These are phyloP conservation scores for Oopsacas minuta DNA, from an alignment of 37 sponge, comb jelly and placozoan species.

Conservation along the genomic window DNA sequence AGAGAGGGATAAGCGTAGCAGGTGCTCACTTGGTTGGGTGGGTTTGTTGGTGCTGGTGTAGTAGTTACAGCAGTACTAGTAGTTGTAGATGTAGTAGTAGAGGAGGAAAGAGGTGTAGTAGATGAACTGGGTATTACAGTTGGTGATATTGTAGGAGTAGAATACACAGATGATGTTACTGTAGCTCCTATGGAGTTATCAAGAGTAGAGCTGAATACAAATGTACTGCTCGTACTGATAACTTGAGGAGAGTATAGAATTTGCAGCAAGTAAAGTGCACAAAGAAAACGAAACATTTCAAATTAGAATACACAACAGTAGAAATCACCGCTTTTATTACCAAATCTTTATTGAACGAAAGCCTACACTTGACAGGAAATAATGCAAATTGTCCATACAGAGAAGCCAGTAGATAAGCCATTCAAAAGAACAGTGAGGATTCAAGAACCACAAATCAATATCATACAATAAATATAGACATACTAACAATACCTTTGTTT, in stretches of 20 bases:
- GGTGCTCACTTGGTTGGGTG: not conserved
- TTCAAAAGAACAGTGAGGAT: not conserved
- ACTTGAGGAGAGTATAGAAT: not conserved
- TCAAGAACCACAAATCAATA: not conserved
- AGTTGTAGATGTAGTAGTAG: not conserved
- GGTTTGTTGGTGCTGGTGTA: not conserved
- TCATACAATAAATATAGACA: too few species aligned
- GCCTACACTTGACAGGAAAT: not conserved
- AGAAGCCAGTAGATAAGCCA: not conserved
- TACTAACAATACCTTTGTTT: too few species aligned
- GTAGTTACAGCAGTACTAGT: not conserved
- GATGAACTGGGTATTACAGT: not conserved
- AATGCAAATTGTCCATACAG: not conserved
- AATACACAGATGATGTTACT: not conserved
- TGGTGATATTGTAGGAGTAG: not conserved
- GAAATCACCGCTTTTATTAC: not conserved
- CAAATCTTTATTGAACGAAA: not conserved
- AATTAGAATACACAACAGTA: not conserved
- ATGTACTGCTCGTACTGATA: not conserved
- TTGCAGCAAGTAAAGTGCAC: not conserved
- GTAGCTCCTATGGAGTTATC: not conserved
- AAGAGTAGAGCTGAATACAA: not conserved
- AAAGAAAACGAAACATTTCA: not conserved
- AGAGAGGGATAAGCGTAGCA: conserved; percentile 8
- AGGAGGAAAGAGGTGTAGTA: not conserved